Evolutionary conservation across 1,140 invertebrate species (phyloP), one percentile per base, ranked within the genome.

Genomic region (Zeugodacus cucurbitae): DNA sequence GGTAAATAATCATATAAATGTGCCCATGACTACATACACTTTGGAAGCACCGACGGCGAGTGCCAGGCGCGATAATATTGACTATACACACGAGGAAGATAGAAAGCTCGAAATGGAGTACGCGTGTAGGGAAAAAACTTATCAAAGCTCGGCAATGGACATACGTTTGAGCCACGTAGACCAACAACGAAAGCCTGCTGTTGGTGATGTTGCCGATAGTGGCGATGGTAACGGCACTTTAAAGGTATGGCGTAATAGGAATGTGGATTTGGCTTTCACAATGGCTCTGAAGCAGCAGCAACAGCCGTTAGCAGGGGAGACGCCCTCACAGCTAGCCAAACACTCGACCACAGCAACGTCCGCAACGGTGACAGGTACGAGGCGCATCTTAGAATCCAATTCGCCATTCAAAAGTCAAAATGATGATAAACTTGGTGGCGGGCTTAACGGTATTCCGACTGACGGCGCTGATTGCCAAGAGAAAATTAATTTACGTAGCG

Each of bases 261-360:
- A 94, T 89, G 93, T 94, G 44, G 93, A 94, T 89, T 89, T 94
- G 89, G 93, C 93, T 85, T 93, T 92, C 87, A 91, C 92, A 87
- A 89, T 93, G 88, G 90, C 91, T 59, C 91, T 91, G 89, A 90
- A 88, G 20, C 70, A 86, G 57, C 88, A 57, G 41, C 78, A 88
- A 86, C 48, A 58, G 26, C 32, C 62, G 20, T 3, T 29, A 22
- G 58, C 34, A 37, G 48, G 20, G n/a, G n/a, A 88, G 78, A 85
- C 29, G 22, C 2, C 44, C 10, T 0, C 74, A 20, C 74, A n/a
- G 64, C 11, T 26, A 29, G 10, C 20, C 11, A 41, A 37, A 20
- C 54, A 14, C 57, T 8, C 54, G 14, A 5, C 10, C 1, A 20
- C 32, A 37, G 2, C 85, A 26, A 8, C 32, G 32, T 34, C 29